A percentile compares a stretch with the other conserved stretches of the same genome.
phyloP scores from a whole-genome alignment of 2,888 invertebrate genomes.

The Acrobasis suavella region DNA sequence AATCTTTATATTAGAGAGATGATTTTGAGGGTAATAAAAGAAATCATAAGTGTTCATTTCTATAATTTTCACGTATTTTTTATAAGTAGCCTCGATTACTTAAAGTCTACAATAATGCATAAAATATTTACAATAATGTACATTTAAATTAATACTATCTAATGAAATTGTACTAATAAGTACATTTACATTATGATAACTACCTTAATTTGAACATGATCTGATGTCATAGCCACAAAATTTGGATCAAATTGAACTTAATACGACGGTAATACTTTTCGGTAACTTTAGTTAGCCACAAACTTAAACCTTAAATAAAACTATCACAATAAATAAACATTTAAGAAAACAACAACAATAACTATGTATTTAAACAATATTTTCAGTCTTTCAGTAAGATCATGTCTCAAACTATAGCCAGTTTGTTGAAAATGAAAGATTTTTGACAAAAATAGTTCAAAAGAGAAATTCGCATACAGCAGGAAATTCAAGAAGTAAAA shows the following conservation, averaged over 20 bases:
- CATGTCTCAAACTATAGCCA: constrained; percentile 18
- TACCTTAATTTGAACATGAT: constrained; percentile 45
- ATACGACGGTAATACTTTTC: constrained; percentile 76
- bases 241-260: constrained; percentile 64
- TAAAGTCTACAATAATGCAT: constrained; percentile 45
- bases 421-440: constrained; percentile 23
- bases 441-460: constrained; percentile 1
- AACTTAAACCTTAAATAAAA: constrained; percentile 50
- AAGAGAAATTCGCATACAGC: background rate
- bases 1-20: background rate
- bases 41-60: constrained; percentile 41
- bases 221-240: constrained; percentile 64
- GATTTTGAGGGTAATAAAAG: constrained; percentile 47
- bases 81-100: constrained; percentile 67
- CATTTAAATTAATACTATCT: constrained; percentile 34
- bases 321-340: constrained; percentile 79
- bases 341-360: constrained; percentile 70
- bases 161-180: constrained; percentile 26
- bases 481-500: background rate
- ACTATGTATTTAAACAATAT: constrained; percentile 51
- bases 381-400: constrained; percentile 69
- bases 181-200: constrained; percentile 30
- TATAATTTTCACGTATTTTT: constrained; percentile 50
- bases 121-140: constrained; percentile 65
- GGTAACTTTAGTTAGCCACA: constrained; percentile 77